Base-by-base conservation (phyloP, 2,113 vertebrate species). In the Xenotilapia leptura region DNA sequence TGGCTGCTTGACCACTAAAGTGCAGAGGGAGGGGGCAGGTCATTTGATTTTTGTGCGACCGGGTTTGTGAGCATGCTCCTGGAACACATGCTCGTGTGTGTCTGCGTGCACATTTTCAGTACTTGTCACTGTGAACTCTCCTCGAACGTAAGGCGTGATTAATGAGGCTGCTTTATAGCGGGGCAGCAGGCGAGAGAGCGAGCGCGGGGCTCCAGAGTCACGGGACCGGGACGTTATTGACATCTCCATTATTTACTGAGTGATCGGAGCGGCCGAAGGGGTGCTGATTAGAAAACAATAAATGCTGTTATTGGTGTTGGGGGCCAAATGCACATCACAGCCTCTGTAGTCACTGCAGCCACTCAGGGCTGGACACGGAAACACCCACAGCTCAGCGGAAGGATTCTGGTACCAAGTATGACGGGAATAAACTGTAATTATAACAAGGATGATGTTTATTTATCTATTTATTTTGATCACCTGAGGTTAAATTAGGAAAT, bases 221-320 rank as follows among this genome's bases (percentile, higher is more conserved):
- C 93, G 93, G 93, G 92, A 94, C 92, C 92, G 90, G 92, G 89
- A 90, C 93, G 94, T 88, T 96, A 96, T 97, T 96, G 96, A 96
- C 96, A 95, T 97, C 93, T 93, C 92, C 95, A 96, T 97, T 96
- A 96, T 96, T 96, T 96, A 96, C 93, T 94, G 95, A 96, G 93
- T 95, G 96, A 96, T 96, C 93, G 88, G 94, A 92, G 94, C 91
- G 94, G 95, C 95, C 95, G 93, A 95, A 94, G 93, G 94, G 92
- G 93, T 93, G 93, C 95, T 96, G 96, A 96, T 97, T 96, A 96
- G 95, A 97, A 96, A 96, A 96, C 96, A 95, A 96, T 96, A 95
- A 95, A 96, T 95, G 94, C 92, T 95, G 95, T 94, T 95, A 96
- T 96, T 95, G 95, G 95, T 95, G 94, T 94, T 95, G 89, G 49